These are phyloP conservation scores for Ifrita kowaldi DNA, from an alignment of 2,113 vertebrate genomes.

Conservation along the genomic window DNA sequence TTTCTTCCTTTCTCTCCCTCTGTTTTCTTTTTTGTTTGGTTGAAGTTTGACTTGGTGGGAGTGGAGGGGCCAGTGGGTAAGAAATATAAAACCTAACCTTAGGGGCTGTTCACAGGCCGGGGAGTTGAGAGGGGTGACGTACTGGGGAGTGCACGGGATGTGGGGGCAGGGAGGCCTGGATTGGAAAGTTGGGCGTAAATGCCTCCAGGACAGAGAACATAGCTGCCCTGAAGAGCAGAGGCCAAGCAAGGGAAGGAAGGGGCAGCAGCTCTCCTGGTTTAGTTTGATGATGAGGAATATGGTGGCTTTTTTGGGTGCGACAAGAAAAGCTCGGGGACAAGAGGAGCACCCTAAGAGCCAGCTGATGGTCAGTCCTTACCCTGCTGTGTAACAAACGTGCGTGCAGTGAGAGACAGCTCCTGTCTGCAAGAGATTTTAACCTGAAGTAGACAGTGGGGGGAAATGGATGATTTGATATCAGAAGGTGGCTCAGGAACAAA, in stretches of 20 bases:
- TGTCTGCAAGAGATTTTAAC: not conserved
- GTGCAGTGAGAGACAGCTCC: not conserved
- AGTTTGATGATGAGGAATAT: not conserved
- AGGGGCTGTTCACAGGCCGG: not conserved
- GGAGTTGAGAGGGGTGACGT: not conserved
- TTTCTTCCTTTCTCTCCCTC: no score
- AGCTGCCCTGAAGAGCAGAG: not conserved
- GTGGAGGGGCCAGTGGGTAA: slow-evolving; percentile 55
- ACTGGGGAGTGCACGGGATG: not conserved
- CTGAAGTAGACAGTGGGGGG: not conserved
- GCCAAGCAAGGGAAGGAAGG: not conserved
- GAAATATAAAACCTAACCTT: slow-evolving; percentile 61
- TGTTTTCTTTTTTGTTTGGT: slow-evolving; percentile 67
- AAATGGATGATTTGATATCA: not conserved
- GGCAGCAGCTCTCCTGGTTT: not conserved
- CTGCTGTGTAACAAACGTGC: not conserved
- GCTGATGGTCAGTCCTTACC: not conserved
- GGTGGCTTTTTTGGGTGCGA: not conserved
- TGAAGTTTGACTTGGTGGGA: slow-evolving; percentile 66
- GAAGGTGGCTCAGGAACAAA: not conserved
- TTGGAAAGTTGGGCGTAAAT: not conserved
- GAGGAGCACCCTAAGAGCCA: not conserved
- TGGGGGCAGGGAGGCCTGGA: slow-evolving; percentile 19
- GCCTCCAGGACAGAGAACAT: not conserved
- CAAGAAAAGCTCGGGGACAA: not conserved